A percentile compares a stretch with the other conserved stretches of the same genome.
Conservation (phyloP, 2,888 invertebrate species). For the Melipona bicolor region DNA sequence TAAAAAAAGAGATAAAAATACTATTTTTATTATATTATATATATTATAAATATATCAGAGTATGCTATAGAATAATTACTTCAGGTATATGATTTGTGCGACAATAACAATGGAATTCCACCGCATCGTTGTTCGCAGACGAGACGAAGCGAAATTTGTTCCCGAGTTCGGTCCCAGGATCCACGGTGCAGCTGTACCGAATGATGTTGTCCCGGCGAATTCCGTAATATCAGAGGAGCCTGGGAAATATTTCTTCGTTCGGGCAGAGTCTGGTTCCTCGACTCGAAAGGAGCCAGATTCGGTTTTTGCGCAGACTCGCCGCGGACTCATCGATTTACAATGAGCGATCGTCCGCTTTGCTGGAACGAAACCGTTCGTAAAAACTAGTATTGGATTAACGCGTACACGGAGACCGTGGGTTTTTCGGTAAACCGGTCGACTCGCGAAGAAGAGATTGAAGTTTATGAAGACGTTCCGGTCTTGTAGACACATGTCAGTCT, state of each 20-base stretch:
- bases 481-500: conserved; percentile 62
- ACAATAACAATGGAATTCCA: too few relatives aligned
- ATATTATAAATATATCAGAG: too few relatives aligned
- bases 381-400: conserved; percentile 76
- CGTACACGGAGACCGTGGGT: conserved; percentile 58
- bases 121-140: conserved; percentile 20
- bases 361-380: conserved; percentile 62
- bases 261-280: conserved; percentile 37
- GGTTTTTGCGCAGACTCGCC: conserved; percentile 61
- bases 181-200: conserved; percentile 63
- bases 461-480: conserved; percentile 69
- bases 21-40: too few relatives aligned
- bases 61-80: too few relatives aligned
- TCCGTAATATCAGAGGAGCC: conserved; percentile 58
- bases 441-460: conserved; percentile 56
- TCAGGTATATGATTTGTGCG: too few relatives aligned
- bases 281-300: conserved; percentile 38
- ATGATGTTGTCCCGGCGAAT: conserved; percentile 69
- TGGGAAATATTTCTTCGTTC: conserved; percentile 67
- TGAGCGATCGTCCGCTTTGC: conserved; percentile 69
- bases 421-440: conserved; percentile 56
- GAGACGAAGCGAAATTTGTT: conserved; percentile 68
- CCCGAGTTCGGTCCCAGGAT: conserved; percentile 54
- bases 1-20: too few relatives aligned
- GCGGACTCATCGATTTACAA: conserved; percentile 71